These are phyloP conservation scores for Echiichthys vipera DNA, from an alignment of 2,797 vertebrate genomes.

Conservation along the genomic window DNA sequence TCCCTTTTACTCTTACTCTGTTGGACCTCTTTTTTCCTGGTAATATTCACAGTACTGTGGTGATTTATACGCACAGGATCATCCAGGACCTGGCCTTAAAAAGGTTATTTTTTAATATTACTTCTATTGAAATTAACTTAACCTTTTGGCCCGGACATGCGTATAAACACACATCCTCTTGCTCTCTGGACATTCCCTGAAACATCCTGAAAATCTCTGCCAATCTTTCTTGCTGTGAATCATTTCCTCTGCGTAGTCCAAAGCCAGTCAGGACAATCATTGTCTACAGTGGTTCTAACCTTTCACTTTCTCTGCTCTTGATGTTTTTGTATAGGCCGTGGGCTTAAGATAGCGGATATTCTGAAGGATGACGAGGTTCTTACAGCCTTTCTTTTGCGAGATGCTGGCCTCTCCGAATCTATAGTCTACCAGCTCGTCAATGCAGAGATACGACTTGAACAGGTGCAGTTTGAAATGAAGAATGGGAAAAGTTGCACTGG, in stretches of 20 bases:
- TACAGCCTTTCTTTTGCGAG: constrained; percentile 88
- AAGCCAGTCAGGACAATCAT: constrained; percentile 17
- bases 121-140: constrained; percentile 1
- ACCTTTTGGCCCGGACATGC: background rate
- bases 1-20: background rate
- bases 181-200: constrained; percentile 21
- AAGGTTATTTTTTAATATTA: constrained; percentile 5
- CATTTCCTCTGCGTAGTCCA: constrained; percentile 47
- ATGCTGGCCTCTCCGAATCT: constrained; percentile 83
- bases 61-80: background rate
- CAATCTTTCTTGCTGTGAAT: constrained; percentile 39
- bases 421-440: constrained; percentile 90
- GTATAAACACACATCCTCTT: constrained; percentile 16
- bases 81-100: background rate
- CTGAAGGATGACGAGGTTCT: constrained; percentile 93
- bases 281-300: constrained; percentile 12
- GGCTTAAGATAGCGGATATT: constrained; percentile 90
- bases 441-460: constrained; percentile 90
- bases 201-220: constrained; percentile 18
- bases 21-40: background rate
- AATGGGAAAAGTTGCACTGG: background rate
- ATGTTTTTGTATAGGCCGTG: constrained; percentile 84
- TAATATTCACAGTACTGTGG: background rate
- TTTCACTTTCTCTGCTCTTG: constrained; percentile 9
- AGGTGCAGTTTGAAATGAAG: constrained; percentile 78